These are phyloP conservation scores for Psettodes erumei DNA, from an alignment of 2,113 vertebrate genomes.

Conservation along the genomic window DNA sequence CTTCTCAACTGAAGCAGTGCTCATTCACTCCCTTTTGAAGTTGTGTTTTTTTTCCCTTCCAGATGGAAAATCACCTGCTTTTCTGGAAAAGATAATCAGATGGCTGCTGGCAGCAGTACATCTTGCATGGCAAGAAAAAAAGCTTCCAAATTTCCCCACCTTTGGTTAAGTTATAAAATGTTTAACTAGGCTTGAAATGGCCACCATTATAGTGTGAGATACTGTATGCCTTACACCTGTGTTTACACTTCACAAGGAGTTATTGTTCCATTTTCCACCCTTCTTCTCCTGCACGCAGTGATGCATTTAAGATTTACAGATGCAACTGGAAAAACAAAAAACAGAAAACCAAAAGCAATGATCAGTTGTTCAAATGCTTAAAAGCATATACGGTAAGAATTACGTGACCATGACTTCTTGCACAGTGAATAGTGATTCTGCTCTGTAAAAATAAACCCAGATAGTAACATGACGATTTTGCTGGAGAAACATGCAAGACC, in stretches of 20 bases:
- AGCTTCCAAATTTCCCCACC: not conserved
- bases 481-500: not conserved
- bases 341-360: no score
- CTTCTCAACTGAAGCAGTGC: constrained; percentile 31
- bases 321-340: not conserved
- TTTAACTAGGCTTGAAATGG: constrained; percentile 44
- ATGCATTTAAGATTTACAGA: not conserved
- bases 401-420: not conserved
- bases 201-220: constrained; percentile 15
- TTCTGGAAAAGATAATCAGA: constrained; percentile 15
- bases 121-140: not conserved
- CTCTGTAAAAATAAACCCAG: not conserved
- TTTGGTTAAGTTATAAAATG: constrained; percentile 7
- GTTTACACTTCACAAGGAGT: constrained; percentile 12
- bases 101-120: not conserved
- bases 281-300: not conserved
- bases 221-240: not conserved
- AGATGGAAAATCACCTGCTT: constrained; percentile 32
- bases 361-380: not conserved
- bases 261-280: constrained; percentile 5
- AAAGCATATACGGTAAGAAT: not conserved
- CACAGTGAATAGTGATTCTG: not conserved
- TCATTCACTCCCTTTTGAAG: constrained; percentile 21
- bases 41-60: constrained; percentile 20
- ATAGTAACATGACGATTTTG: no score